Percentiles rank a stretch among this genome's conserved stretches.
Conservation (phyloP, 2,888 invertebrate genomes). For the Pheosia tremula region DNA sequence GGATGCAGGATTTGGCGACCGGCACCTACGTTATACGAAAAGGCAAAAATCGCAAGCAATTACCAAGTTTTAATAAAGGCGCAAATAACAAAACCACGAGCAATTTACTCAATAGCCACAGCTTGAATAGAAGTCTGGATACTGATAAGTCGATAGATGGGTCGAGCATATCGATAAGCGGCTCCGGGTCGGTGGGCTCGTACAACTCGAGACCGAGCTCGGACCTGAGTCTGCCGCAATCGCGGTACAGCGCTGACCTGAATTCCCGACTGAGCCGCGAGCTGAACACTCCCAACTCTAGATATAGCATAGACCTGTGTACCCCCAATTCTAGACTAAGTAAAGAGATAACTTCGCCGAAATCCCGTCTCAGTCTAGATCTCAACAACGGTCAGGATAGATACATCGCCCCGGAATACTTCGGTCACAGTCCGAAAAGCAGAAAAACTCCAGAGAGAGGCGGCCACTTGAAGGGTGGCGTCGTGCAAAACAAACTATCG, state of each 20-base stretch:
- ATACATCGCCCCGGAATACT: conserved; percentile 74
- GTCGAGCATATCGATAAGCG: conserved; percentile 79
- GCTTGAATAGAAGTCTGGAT: conserved; percentile 75
- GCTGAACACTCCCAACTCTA: conserved; percentile 85
- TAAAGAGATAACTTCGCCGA: conserved; percentile 85
- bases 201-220: conserved; percentile 86
- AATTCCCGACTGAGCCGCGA: conserved; percentile 83
- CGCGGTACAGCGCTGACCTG: conserved; percentile 84
- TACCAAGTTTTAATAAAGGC: conserved; percentile 84
- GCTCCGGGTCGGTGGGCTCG: conserved; percentile 82
- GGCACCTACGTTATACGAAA: conserved; percentile 93
- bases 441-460: conserved; percentile 71
- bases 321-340: conserved; percentile 85
- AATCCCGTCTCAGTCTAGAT: conserved; percentile 85
- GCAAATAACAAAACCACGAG: conserved; percentile 73
- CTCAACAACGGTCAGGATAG: conserved; percentile 83
- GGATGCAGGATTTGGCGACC: conserved; percentile 68
- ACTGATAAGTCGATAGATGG: conserved; percentile 79
- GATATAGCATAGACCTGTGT: conserved; percentile 88
- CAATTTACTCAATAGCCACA: conserved; percentile 74
- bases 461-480: conserved; percentile 54
- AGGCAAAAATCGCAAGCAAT: conserved; percentile 88
- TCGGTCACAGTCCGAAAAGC: conserved; percentile 78
- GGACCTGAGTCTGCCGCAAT: conserved; percentile 85
- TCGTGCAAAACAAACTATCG: conserved; percentile 74